Evolutionary conservation across 2,113 vertebrate genomes (phyloP).

Genomic region (Catharus minimus): DNA sequence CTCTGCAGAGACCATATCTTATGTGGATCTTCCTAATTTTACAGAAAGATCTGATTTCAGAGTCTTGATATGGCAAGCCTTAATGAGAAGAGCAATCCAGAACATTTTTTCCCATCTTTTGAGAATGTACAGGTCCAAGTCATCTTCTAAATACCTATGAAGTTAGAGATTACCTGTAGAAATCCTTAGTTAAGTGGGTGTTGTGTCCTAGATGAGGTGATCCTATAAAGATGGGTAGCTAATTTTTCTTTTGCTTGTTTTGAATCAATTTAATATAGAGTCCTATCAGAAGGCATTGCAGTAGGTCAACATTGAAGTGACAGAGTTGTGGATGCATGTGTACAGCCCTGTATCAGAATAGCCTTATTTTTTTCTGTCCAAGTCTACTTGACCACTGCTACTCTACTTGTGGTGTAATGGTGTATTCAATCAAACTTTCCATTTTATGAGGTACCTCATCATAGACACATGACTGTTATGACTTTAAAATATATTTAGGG

Average conservation of each 20-base stretch:
- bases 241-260: background rate
- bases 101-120: background rate
- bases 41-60: background rate
- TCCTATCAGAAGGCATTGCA: background rate
- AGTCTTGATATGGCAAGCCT: background rate
- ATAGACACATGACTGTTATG: background rate
- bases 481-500: slow-evolving; percentile 48
- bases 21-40: background rate
- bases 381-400: background rate
- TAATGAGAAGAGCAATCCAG: background rate
- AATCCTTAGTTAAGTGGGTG: background rate
- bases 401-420: background rate
- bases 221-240: background rate
- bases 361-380: background rate
- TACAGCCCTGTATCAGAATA: background rate
- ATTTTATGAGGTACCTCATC: slow-evolving; percentile 24
- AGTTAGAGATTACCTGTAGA: background rate
- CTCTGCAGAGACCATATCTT: background rate
- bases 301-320: background rate
- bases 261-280: background rate
- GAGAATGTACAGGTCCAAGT: background rate
- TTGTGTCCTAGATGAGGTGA: background rate
- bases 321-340: background rate
- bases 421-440: background rate
- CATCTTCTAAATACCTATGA: background rate